These are phyloP conservation scores for Lutraria rhynchaena DNA, from an alignment of 1,140 invertebrate genomes.

Conservation along the genomic window DNA sequence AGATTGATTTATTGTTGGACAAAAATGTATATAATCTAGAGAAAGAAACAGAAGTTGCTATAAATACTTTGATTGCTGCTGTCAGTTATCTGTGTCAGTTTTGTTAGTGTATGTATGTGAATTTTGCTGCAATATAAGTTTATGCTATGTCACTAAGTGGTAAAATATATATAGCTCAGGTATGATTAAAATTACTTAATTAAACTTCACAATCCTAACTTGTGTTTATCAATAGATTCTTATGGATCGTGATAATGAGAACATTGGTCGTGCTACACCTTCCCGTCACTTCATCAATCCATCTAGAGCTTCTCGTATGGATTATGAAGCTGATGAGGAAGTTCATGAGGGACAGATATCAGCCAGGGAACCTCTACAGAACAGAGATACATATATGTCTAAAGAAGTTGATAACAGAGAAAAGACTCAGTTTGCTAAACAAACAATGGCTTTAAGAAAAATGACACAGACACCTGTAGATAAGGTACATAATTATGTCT, in stretches of 20 bases:
- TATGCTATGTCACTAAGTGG: no score
- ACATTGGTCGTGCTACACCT: constrained; percentile 64
- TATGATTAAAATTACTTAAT: no score
- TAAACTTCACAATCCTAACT: no score
- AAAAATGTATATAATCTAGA: no score
- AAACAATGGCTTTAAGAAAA: constrained; percentile 65
- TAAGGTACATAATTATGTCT: constrained; percentile 62
- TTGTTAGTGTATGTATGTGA: no score
- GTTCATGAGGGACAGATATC: constrained; percentile 64
- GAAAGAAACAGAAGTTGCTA: no score
- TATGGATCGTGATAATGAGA: constrained; percentile 66
- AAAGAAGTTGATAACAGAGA: constrained; percentile 64
- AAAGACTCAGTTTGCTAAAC: constrained; percentile 64
- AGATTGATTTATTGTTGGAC: no score
- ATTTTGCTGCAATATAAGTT: no score
- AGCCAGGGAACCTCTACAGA: constrained; percentile 65
- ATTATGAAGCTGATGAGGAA: constrained; percentile 64
- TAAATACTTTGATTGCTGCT: no score
- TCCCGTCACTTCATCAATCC: constrained; percentile 65
- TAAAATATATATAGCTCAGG: no score
- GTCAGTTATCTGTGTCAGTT: no score
- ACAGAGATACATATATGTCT: constrained; percentile 58
- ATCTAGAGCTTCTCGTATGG: constrained; percentile 65
- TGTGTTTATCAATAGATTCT: constrained; percentile 61
- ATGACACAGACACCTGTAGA: constrained; percentile 72